A percentile compares a stretch with the other conserved stretches of the same genome.
Evolutionary conservation across 2,888 invertebrate species (phyloP).

Genomic region (Mimas tiliae): DNA sequence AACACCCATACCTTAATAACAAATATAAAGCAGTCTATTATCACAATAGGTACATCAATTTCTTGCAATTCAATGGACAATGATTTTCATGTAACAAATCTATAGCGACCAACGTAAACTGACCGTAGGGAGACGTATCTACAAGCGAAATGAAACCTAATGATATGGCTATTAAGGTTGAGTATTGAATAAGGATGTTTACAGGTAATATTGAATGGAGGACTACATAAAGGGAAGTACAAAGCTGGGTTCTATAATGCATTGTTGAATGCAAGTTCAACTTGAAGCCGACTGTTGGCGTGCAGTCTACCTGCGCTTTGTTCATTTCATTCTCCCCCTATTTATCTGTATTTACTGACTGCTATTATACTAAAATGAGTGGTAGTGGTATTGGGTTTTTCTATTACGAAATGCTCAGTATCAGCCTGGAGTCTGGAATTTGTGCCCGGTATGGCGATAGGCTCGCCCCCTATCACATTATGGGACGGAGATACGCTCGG

Average conservation of each 20-base stretch:
- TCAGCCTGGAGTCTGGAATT: too few species aligned
- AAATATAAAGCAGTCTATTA: not conserved
- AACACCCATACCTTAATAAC: not conserved
- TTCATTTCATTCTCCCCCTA: slow-evolving; percentile 36
- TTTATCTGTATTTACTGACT: slow-evolving; percentile 26
- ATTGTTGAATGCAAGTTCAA: slow-evolving; percentile 47
- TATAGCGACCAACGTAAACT: slow-evolving; percentile 26
- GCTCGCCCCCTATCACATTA: too few species aligned
- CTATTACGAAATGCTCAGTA: too few species aligned
- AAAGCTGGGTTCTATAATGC: slow-evolving; percentile 42
- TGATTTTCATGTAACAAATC: slow-evolving; percentile 26
- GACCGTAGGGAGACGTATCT: not conserved
- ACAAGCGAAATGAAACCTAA: not conserved
- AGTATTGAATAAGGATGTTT: not conserved
- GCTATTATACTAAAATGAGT: not conserved
- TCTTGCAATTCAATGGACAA: slow-evolving; percentile 33
- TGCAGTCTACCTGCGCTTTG: slow-evolving; percentile 37
- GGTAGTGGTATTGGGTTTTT: not conserved
- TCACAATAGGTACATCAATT: slow-evolving; percentile 34
- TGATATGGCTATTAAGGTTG: not conserved
- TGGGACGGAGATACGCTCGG: too few species aligned
- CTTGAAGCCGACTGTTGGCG: slow-evolving; percentile 35
- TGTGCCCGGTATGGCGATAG: too few species aligned
- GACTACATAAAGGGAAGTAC: slow-evolving; percentile 34
- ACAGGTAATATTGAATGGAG: slow-evolving; percentile 41